Evolutionary conservation across 2,888 invertebrate species (phyloP), one percentile per base, ranked within the genome.

Genomic region (Isoperla grammatica): DNA sequence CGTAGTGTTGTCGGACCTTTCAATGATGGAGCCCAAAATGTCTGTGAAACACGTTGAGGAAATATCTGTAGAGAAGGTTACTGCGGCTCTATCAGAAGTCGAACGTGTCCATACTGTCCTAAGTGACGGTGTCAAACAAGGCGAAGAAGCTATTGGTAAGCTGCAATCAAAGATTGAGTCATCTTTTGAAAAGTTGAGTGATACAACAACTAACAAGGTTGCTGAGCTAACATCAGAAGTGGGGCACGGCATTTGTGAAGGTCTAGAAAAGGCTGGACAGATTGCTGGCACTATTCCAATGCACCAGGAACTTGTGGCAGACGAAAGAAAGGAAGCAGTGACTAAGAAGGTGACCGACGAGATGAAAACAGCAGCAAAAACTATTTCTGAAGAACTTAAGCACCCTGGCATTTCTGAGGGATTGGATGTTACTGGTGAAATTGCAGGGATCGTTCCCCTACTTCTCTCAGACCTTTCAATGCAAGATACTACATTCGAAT

Each of bases 301-400:
- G 2, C 17, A 20, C 3, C 53, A 39, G 9, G 39, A 53, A 19
- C 40, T 53, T 35, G 39, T 13, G 17, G 56, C 57, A 48, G 59
- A 60, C 22, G 60, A 64, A 13, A 56, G 60, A 54, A 56, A 57
- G 5, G 62, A 61, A 37, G 35, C 19, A 60, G 17, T 56, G 2
- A 15, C 12, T 46, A 12, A 59, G 17, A 50, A 13, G 22, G 57
- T 56, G 48, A 60, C 59, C 29, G 61, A 64, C 12, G 55, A 61
- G 45, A 58, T 59, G 9, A 60, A 62, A 29, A 53, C 20, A 22
- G 4, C 45, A 50, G 23, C 29, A 49, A 39, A 61, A 48, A 37
- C 43, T 20, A 53, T 57, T 11, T 48, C 59, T 15, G 50, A 59
- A 22, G 13, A 57, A 22, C 54, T 57, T 29, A 35, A 19, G 12